These are phyloP conservation scores for Carabus problematicus DNA, from an alignment of 2,888 invertebrate genomes.

Conservation along the genomic window DNA sequence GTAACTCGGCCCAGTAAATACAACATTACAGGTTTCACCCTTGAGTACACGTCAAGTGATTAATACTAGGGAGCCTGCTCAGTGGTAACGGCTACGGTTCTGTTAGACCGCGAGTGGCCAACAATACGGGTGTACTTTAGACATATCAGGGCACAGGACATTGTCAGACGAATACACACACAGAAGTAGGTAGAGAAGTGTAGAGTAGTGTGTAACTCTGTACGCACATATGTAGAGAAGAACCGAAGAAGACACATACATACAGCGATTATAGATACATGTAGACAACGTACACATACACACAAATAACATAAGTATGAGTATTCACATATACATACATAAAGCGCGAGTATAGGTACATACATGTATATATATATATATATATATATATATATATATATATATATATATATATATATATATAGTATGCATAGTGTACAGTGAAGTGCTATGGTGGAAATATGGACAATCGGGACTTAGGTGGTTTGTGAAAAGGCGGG, in stretches of 20 bases:
- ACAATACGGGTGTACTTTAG: constrained; percentile 21
- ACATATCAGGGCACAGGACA: constrained; percentile 5
- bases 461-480: too few species aligned
- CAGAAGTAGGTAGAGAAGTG: too few species aligned
- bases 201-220: too few species aligned
- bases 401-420: constrained; percentile 4
- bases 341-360: too few species aligned
- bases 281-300: background rate
- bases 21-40: constrained; percentile 23
- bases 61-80: constrained; percentile 7
- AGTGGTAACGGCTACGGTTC: constrained; percentile 7
- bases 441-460: too few species aligned
- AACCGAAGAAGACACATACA: too few species aligned
- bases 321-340: background rate
- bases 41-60: constrained; percentile 24
- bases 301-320: background rate
- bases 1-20: constrained; percentile 17
- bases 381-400: constrained; percentile 2
- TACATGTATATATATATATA: constrained; percentile 1
- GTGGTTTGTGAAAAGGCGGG: too few species aligned
- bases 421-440: background rate
- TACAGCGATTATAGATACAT: too few species aligned
- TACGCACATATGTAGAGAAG: too few species aligned
- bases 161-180: constrained; percentile 6
- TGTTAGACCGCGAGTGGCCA: background rate